Conservation (phyloP, 92 coral and sea anemone species). For the Palythoa heliodiscus region DNA sequence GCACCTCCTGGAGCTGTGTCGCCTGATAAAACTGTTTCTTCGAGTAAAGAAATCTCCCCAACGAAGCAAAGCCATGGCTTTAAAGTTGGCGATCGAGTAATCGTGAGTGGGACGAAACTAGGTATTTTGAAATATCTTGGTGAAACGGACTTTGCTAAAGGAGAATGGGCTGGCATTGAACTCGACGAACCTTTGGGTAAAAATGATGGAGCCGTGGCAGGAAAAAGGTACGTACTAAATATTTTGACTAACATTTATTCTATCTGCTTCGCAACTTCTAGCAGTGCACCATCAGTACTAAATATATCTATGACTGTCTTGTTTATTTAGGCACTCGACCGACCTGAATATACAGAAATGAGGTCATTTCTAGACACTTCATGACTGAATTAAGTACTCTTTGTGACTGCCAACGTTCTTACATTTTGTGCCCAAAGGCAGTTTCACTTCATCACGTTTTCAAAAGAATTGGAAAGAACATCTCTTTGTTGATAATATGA, state of each 20-base stretch:
- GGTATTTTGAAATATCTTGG: slow-evolving; percentile 90
- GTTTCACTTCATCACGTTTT: not conserved
- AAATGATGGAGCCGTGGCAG: slow-evolving; percentile 99
- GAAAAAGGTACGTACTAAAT: slow-evolving; percentile 73
- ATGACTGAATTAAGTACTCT: not conserved
- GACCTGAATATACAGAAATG: not conserved
- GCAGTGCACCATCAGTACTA: not conserved
- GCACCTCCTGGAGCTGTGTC: slow-evolving; percentile 74
- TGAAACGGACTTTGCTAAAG: slow-evolving; percentile 96
- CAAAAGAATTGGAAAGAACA: not conserved
- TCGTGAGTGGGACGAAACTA: slow-evolving; percentile 88
- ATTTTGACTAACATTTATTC: not conserved
- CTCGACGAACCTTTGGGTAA: slow-evolving; percentile 95
- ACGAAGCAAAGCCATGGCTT: slow-evolving; percentile 57
- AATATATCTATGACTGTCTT: not conserved
- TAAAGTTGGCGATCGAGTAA: slow-evolving; percentile 90
- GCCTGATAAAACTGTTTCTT: slow-evolving; percentile 45
- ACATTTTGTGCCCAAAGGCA: too few relatives aligned
- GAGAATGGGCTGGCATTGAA: slow-evolving; percentile 97
- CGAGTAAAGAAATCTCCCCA: slow-evolving; percentile 20
- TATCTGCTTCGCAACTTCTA: not conserved
- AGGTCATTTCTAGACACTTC: not conserved
- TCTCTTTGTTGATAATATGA: not conserved
- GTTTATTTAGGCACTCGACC: not conserved
- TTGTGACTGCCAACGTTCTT: not conserved